Conservation (phyloP, 2,888 invertebrate species). For the Patella depressa region DNA sequence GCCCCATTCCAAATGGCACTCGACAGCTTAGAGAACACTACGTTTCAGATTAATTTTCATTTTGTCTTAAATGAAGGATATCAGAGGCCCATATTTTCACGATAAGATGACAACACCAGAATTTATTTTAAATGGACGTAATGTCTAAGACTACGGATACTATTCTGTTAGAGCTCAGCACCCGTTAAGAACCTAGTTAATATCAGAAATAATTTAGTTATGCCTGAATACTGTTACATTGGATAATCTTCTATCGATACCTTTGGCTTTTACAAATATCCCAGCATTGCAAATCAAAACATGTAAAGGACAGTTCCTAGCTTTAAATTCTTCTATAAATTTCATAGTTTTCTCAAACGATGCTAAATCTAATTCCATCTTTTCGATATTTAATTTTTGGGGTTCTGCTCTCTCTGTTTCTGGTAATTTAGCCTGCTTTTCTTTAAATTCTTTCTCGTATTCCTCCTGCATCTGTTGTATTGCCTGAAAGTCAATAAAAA, state of each 20-base stretch:
- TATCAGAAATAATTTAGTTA: too few species aligned
- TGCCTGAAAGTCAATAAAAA: not conserved
- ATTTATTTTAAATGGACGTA: too few species aligned
- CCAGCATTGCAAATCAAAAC: not conserved
- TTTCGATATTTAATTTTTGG: not conserved
- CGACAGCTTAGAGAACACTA: too few species aligned
- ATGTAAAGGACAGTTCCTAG: not conserved
- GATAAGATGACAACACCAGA: too few species aligned
- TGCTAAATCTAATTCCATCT: conserved; percentile 7
- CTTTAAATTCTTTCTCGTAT: not conserved
- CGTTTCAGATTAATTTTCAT: too few species aligned
- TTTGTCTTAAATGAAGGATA: too few species aligned
- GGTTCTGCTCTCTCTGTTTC: not conserved
- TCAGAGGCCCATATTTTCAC: too few species aligned
- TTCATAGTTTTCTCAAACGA: not conserved
- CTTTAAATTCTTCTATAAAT: conserved; percentile 1
- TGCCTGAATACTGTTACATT: too few species aligned
- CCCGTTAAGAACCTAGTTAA: too few species aligned
- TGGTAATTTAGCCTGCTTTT: not conserved
- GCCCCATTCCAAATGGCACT: too few species aligned
- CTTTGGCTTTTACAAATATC: not conserved
- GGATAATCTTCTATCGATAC: not conserved
- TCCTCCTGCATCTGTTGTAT: not conserved
- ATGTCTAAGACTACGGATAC: too few species aligned
- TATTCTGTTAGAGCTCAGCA: too few species aligned